These are phyloP conservation scores for Sebastes elongatus DNA, from an alignment of 2,797 vertebrate genomes.

Conservation along the genomic window DNA sequence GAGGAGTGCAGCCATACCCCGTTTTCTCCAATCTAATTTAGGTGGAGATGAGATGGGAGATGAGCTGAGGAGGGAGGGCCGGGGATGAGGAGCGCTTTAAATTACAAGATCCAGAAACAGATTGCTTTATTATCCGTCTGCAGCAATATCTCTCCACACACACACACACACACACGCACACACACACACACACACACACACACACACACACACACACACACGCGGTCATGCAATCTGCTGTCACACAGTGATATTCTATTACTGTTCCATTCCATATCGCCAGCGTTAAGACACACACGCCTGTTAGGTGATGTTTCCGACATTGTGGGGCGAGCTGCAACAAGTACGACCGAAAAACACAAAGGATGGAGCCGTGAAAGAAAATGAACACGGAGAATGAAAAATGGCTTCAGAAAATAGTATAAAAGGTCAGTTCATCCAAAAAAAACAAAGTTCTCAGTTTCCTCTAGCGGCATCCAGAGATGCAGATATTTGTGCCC, in stretches of 20 bases:
- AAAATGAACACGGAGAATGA: conserved; percentile 4
- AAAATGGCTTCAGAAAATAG: not conserved
- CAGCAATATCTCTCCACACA: conserved; percentile 61
- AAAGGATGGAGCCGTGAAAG: not conserved
- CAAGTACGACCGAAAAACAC: conserved; percentile 15
- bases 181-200: conserved; percentile 32
- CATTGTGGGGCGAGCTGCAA: conserved; percentile 23
- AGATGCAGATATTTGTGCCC: not conserved
- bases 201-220: conserved; percentile 35
- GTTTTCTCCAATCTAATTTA: conserved; percentile 78
- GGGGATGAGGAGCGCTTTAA: conserved; percentile 66
- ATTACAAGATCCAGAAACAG: conserved; percentile 80
- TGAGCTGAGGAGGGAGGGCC: conserved; percentile 61
- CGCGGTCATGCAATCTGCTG: conserved; percentile 52
- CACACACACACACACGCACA: conserved; percentile 28
- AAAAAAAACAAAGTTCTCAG: not conserved
- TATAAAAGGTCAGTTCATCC: not conserved
- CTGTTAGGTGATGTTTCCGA: conserved; percentile 22
- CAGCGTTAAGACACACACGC: conserved; percentile 37
- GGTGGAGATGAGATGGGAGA: conserved; percentile 78
- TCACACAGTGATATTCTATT: conserved; percentile 63
- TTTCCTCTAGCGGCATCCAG: not conserved
- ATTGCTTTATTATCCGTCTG: conserved; percentile 81
- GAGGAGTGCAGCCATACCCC: conserved; percentile 9
- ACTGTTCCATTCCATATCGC: conserved; percentile 56